phyloP scores from a whole-genome alignment of 2,888 invertebrate genomes.

The Pelosia muscerda region DNA sequence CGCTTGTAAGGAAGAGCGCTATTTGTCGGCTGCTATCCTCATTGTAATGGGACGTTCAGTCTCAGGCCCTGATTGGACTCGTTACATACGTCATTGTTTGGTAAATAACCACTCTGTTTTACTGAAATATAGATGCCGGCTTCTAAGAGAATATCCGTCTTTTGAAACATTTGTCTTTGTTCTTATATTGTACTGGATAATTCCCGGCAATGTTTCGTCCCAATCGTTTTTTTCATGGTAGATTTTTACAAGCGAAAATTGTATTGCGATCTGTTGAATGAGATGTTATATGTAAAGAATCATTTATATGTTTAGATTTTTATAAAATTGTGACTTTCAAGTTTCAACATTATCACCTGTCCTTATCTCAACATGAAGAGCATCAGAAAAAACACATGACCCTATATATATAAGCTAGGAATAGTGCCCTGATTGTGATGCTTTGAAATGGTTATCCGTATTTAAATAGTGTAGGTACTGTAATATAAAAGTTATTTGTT shows the following conservation, averaged over 20 bases:
- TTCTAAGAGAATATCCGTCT: not conserved
- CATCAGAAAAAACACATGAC: not conserved
- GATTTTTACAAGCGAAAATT: not conserved
- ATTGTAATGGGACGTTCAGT: constrained; percentile 19
- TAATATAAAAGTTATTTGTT: too few species aligned
- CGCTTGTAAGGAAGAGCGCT: constrained; percentile 14
- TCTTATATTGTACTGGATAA: not conserved
- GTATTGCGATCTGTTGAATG: not conserved
- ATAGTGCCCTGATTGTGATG: too few species aligned
- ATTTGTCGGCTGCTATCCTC: constrained; percentile 20
- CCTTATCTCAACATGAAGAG: not conserved
- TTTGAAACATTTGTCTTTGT: constrained; percentile 6
- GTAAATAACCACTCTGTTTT: constrained; percentile 10
- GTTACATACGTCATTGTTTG: constrained; percentile 21
- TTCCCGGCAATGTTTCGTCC: not conserved
- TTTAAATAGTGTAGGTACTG: not conserved
- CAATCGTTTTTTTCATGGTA: not conserved
- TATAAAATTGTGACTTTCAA: not conserved
- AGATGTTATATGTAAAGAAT: not conserved
- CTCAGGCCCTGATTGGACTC: constrained; percentile 17
- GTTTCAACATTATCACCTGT: not conserved
- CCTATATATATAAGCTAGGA: not conserved
- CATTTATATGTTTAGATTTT: not conserved
- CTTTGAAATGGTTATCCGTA: not conserved
- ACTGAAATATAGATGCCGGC: not conserved